Evolutionary conservation across 1,140 invertebrate species (phyloP).

Genomic region (Parapsyche elsis): DNA sequence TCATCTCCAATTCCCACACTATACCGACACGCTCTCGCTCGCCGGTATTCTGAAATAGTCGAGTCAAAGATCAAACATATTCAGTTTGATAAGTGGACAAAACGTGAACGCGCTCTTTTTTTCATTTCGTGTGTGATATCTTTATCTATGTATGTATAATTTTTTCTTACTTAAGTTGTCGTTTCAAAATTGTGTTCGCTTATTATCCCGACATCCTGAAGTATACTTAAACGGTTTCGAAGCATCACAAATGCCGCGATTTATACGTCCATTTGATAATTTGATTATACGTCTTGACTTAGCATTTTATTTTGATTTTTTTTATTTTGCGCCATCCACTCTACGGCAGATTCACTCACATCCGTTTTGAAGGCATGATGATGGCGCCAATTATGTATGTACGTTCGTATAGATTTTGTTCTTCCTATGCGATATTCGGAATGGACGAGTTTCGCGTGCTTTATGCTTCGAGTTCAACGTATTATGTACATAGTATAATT

Average conservation of each 20-base stretch:
- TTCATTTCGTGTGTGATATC: constrained; percentile 25
- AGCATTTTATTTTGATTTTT: constrained; percentile 11
- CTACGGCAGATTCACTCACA: not conserved
- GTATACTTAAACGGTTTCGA: not conserved
- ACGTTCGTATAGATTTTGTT: not conserved
- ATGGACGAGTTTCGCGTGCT: too few relatives aligned
- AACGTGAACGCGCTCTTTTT: constrained; percentile 24
- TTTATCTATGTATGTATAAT: constrained; percentile 15
- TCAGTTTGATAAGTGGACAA: constrained; percentile 27
- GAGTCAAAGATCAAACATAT: constrained; percentile 23
- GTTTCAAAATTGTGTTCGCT: constrained; percentile 21
- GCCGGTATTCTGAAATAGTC: not conserved
- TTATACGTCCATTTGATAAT: constrained; percentile 37
- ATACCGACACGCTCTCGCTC: not conserved
- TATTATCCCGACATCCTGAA: constrained; percentile 22
- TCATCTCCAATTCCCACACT: not conserved
- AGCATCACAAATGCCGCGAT: constrained; percentile 5
- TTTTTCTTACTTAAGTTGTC: not conserved
- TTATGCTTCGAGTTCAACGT: not conserved
- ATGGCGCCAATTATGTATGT: not conserved
- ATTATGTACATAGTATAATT: not conserved
- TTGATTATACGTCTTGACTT: constrained; percentile 28
- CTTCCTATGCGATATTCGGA: too few relatives aligned
- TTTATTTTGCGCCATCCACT: not conserved
- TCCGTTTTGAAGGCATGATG: not conserved